A percentile compares a stretch with the other conserved stretches of the same genome.
These are phyloP conservation scores for Okapia johnstoni DNA, from an alignment of 2,113 vertebrate genomes.

Conservation along the genomic window DNA sequence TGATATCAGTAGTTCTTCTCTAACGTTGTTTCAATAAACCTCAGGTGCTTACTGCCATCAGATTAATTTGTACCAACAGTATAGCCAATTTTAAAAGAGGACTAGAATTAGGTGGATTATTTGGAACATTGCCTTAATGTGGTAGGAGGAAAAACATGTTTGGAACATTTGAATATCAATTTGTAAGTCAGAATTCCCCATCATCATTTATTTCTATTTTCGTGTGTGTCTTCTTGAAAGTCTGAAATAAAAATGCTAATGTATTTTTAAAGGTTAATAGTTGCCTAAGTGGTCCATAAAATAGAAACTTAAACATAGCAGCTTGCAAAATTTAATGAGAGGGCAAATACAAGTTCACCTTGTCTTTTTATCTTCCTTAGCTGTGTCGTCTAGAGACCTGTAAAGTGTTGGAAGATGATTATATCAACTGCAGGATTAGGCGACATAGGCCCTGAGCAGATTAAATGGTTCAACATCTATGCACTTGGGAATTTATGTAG, in stretches of 20 bases:
- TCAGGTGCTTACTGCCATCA: not conserved
- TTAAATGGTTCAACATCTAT: slow-evolving; percentile 1
- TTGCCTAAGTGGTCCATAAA: slow-evolving; percentile 65
- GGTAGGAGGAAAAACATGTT: not conserved
- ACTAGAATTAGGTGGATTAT: not conserved
- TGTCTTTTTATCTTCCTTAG: slow-evolving; percentile 54
- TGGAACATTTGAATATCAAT: slow-evolving; percentile 21
- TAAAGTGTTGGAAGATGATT: slow-evolving; percentile 40
- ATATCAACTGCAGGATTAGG: slow-evolving; percentile 24
- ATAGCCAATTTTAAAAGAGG: not conserved
- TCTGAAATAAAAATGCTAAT: slow-evolving; percentile 63
- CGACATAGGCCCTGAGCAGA: not conserved
- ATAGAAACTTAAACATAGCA: slow-evolving; percentile 41
- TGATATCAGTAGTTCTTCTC: slow-evolving; percentile 43
- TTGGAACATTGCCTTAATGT: not conserved
- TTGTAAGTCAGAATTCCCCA: slow-evolving; percentile 31
- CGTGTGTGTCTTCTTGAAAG: not conserved
- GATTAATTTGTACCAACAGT: not conserved
- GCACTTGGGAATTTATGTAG: not conserved
- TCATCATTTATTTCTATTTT: slow-evolving; percentile 22
- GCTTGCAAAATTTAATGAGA: slow-evolving; percentile 61
- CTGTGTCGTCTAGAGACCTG: not conserved
- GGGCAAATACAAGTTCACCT: slow-evolving; percentile 51
- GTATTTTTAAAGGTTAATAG: slow-evolving; percentile 72
- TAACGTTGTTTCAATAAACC: slow-evolving; percentile 56